Percentiles rank a stretch among this genome's conserved stretches.
Conservation (phyloP, 2,113 vertebrate genomes). For the Etheostoma spectabile region DNA sequence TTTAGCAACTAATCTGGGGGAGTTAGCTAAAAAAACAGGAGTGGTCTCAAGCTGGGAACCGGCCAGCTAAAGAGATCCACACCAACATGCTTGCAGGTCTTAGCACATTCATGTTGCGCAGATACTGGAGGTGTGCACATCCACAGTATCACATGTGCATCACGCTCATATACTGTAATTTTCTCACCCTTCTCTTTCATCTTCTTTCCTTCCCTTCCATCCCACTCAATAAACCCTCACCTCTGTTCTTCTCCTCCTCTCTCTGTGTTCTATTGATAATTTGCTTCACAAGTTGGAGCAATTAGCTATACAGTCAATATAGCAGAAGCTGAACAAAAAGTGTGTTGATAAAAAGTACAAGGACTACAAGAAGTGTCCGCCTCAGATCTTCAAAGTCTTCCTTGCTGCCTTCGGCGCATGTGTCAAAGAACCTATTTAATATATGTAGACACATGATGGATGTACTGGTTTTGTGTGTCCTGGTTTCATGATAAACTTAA, state of each 20-base stretch:
- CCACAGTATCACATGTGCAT: not conserved
- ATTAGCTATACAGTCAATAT: conserved; percentile 51
- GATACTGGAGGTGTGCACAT: not conserved
- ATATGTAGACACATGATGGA: not conserved
- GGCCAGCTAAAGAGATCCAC: conserved; percentile 19
- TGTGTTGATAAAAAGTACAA: conserved; percentile 38
- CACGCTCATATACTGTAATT: not conserved
- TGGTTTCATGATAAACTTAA: not conserved
- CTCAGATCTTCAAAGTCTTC: conserved; percentile 22
- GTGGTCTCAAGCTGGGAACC: conserved; percentile 14
- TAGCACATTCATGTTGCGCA: conserved; percentile 4
- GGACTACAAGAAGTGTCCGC: not conserved
- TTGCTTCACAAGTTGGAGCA: conserved; percentile 27
- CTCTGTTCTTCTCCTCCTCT: conserved; percentile 16
- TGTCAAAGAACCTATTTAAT: conserved; percentile 31
- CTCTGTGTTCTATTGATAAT: conserved; percentile 48
- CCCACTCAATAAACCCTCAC: not conserved
- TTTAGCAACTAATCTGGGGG: conserved; percentile 16
- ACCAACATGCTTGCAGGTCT: conserved; percentile 13
- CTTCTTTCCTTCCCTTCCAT: not conserved
- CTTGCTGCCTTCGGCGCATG: not conserved
- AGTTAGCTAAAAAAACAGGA: conserved; percentile 18
- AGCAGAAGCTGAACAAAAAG: conserved; percentile 6
- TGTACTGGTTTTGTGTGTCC: not conserved
- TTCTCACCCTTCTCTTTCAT: not conserved